A percentile compares a stretch with the other conserved stretches of the same genome.
phyloP scores from a whole-genome alignment of 2,888 invertebrate genomes.

The Standfussiana lucernea region DNA sequence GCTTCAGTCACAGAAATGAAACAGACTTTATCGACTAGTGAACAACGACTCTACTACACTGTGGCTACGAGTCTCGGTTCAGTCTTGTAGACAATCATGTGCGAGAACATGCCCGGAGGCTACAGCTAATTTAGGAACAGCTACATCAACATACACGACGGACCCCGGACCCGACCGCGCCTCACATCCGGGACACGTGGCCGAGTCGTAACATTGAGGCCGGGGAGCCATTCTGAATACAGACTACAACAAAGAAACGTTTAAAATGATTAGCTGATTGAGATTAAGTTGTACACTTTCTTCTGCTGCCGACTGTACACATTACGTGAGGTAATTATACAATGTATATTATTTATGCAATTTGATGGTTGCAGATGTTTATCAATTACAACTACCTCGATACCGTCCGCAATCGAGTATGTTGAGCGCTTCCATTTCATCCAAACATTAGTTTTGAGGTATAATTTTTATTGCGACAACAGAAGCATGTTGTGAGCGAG shows the following conservation, averaged over 20 bases:
- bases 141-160: conserved; percentile 40
- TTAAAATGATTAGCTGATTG: conserved; percentile 1
- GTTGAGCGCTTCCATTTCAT: conserved; percentile 46
- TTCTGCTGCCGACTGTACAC: conserved; percentile 40
- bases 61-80: conserved; percentile 47
- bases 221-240: conserved; percentile 26
- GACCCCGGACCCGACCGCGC: not conserved
- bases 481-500: conserved; percentile 9
- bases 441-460: conserved; percentile 54
- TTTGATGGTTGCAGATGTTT: conserved; percentile 37
- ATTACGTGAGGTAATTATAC: conserved; percentile 23
- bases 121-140: conserved; percentile 51
- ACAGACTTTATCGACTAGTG: conserved; percentile 61
- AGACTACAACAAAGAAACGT: conserved; percentile 29
- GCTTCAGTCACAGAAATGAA: conserved; percentile 55
- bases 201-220: not conserved
- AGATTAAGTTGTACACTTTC: conserved; percentile 9
- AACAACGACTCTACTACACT: conserved; percentile 45
- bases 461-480: conserved; percentile 46
- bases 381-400: conserved; percentile 41
- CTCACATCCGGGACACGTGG: too few species aligned
- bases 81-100: conserved; percentile 61
- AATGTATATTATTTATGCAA: conserved; percentile 40
- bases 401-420: conserved; percentile 27
- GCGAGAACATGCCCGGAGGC: conserved; percentile 34